Base-by-base conservation (phyloP, 2,797 vertebrate genomes). In the Sphenodon punctatus region DNA sequence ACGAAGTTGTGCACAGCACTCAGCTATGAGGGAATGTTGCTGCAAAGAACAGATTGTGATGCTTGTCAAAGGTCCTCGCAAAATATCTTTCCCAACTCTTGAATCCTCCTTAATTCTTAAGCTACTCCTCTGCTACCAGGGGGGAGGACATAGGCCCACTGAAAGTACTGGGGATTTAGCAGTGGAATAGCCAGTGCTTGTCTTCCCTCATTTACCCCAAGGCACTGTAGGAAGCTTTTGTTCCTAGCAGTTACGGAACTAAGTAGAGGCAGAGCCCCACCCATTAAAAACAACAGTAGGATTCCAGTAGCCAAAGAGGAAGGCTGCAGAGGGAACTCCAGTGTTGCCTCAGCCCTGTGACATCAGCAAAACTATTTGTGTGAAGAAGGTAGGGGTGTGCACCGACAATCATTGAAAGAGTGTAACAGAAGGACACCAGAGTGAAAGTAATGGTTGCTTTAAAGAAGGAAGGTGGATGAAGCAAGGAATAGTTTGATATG, bases 221-320 rank as follows among this genome's bases (percentile, higher is more conserved):
- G 16, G 30, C 73, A 30, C 10, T 64, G 74, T 69, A 32, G 82
- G 41, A 53, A 39, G 0, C 45, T n/a, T 66, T 23, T 16, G 3
- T 10, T 20, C 58, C 17, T 32, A 49, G 42, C 38, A 59, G 59
- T 8, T 4, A 8, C 8, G 48, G 19, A 15, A 25, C 45, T 27
- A 41, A 11, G 10, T 56, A 19, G 39, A 38, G 56, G 63, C 10
- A 46, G 32, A 64, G 6, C 7, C 8, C 5, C 5, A 5, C 14
- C 0, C 0, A 61, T 68, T 32, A 1, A 8, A 43, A 38, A 67
- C 78, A 12, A 27, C 63, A 14, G 14, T 6, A n/a, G 7, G 4
- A 3, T 51, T 22, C 17, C 56, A 58, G 48, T 56, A 81, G 19
- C 10, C 5, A 12, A 5, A 3, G 0, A 0, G 0, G 34, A 34